phyloP scores from a whole-genome alignment of 1,140 invertebrate species.

The Ips nitidus region DNA sequence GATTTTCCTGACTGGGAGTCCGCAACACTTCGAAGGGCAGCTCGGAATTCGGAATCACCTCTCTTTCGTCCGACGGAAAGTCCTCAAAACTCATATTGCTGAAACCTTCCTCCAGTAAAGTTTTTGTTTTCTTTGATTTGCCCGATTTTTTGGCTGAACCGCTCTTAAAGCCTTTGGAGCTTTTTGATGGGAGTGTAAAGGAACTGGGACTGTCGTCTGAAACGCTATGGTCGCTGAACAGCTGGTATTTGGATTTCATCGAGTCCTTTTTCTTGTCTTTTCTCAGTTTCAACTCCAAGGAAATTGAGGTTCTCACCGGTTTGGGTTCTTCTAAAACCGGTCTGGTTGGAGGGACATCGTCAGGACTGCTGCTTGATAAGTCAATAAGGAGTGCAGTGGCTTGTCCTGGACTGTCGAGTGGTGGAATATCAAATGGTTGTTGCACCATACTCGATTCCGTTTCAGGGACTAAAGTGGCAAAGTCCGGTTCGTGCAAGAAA shows the following conservation, averaged over 20 bases:
- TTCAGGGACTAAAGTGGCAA: constrained; percentile 2
- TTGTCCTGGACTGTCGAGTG: not conserved
- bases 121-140: constrained; percentile 48
- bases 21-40: constrained; percentile 68
- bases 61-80: constrained; percentile 68
- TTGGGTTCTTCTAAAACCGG: not conserved
- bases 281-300: constrained; percentile 44
- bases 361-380: constrained; percentile 20
- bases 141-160: constrained; percentile 34
- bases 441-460: not conserved
- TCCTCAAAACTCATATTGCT: constrained; percentile 82
- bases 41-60: constrained; percentile 48
- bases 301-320: not conserved
- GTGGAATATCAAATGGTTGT: not conserved
- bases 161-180: constrained; percentile 35
- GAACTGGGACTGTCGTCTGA: constrained; percentile 41
- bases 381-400: constrained; percentile 20
- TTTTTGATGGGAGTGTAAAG: constrained; percentile 1
- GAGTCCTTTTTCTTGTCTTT: constrained; percentile 54
- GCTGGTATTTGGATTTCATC: constrained; percentile 58
- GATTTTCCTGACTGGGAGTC: constrained; percentile 59
- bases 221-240: constrained; percentile 52
- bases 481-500: constrained; percentile 39
- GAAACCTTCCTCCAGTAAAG: constrained; percentile 61
- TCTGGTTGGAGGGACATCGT: constrained; percentile 6